These are phyloP conservation scores for Pygoscelis antarcticus DNA, from an alignment of 2,113 vertebrate species.

Conservation along the genomic window DNA sequence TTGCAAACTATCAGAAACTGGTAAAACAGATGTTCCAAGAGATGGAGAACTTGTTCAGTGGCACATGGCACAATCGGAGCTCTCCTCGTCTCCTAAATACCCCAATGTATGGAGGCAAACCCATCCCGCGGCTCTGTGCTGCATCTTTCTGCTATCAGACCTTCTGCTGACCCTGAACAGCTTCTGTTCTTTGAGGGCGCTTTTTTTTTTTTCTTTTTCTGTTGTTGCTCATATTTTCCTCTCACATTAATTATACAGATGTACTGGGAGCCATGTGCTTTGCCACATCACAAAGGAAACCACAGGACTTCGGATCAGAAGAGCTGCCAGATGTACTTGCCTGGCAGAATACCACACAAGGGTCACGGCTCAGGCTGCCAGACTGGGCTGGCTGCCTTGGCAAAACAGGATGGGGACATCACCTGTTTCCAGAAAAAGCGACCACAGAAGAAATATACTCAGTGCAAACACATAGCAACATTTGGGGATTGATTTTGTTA, in stretches of 20 bases:
- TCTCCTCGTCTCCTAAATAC: background rate
- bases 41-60: background rate
- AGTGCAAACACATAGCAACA: background rate
- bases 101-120: background rate
- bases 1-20: background rate
- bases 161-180: conserved; percentile 43
- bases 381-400: background rate
- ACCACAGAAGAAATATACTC: background rate
- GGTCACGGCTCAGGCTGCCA: background rate
- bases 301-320: conserved; percentile 47
- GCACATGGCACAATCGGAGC: background rate
- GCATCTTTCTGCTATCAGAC: conserved; percentile 16
- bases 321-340: conserved; percentile 53
- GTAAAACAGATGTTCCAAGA: conserved; percentile 12
- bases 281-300: conserved; percentile 61
- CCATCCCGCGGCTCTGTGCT: background rate
- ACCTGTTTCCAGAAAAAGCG: background rate
- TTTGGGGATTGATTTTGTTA: background rate
- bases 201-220: background rate
- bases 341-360: background rate
- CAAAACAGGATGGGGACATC: background rate
- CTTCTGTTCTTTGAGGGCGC: conserved; percentile 33
- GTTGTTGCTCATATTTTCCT: conserved; percentile 31
- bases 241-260: conserved; percentile 53
- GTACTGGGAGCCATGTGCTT: conserved; percentile 47